Evolutionary conservation across 2,113 vertebrate genomes (phyloP).

Genomic region (Pimephales promelas): DNA sequence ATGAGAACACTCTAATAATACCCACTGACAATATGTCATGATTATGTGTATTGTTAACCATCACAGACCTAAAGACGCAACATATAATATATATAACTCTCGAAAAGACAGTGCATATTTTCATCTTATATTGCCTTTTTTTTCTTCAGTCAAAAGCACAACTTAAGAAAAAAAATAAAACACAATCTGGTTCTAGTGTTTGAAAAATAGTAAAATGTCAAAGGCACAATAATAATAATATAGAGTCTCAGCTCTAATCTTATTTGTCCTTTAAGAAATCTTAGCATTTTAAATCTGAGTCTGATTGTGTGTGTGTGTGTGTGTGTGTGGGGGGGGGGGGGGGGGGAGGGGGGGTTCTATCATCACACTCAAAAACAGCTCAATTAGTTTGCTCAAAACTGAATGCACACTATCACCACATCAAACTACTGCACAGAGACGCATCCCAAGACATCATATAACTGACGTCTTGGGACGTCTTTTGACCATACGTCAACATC

Average conservation of each 20-base stretch:
- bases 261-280: conserved; percentile 1
- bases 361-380: conserved; percentile 8
- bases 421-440: background rate
- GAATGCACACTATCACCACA: background rate
- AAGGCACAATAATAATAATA: background rate
- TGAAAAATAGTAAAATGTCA: background rate
- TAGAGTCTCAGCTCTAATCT: background rate
- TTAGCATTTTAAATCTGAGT: background rate
- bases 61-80: background rate
- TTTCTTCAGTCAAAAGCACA: background rate
- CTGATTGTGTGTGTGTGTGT: background rate
- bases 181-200: background rate
- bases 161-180: background rate
- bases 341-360: background rate
- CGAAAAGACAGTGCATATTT: background rate
- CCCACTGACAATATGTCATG: background rate
- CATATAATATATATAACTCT: background rate
- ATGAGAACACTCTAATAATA: background rate
- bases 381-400: background rate
- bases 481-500: too few species aligned
- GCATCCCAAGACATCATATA: too few species aligned
- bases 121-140: background rate
- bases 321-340: background rate
- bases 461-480: too few species aligned
- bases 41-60: background rate